Base-by-base conservation (phyloP, 2,797 vertebrate species). In the Rhinella marina region DNA sequence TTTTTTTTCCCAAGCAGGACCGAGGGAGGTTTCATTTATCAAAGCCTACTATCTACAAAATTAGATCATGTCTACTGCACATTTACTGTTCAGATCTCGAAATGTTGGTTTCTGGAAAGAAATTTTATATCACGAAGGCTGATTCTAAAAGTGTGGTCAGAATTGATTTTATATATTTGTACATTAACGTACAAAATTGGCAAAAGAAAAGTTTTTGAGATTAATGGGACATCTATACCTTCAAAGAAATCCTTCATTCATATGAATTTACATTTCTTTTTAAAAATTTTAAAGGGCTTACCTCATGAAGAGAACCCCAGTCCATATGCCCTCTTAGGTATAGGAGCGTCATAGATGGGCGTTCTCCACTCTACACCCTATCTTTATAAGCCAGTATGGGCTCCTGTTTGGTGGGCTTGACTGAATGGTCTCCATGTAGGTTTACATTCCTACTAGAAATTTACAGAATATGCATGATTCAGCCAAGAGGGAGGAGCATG, bases 31-130 rank as follows among this genome's bases (percentile, higher is more conserved):
- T 23, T 54, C 13, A 29, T 29, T 56, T 72, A 32, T 72, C 66
- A 72, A 84, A 84, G 54, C 32, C 54, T 73, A 41, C 29, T 59
- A 56, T 6, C 52, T 66, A 70, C 27, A 83, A 54, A 56, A 27
- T 68, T 13, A 52, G 23, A 70, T 29, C 29, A 17, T 54, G 50
- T 56, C 66, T 29, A 64, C 29, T 27, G 9, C 1, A 25, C 48
- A 82, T 68, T 82, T 81, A n/a, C n/a, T 68, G 48, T 54, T 70
- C 14, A 21, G 21, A 23, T 82, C 27, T 56, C 50, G 57, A 29
- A 72, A 48, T 73, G 72, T 73, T 50, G 7, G 32, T 73, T 73
- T 73, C 72, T 73, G 41, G 32, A 73, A 73, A 48, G 8, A 41
- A 21, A 73, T 73, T 50, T 50, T 48, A 73, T 21, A 48, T 73